Evolutionary conservation across 1,140 invertebrate genomes (phyloP).

Genomic region (Lepidotrigona ventralis): DNA sequence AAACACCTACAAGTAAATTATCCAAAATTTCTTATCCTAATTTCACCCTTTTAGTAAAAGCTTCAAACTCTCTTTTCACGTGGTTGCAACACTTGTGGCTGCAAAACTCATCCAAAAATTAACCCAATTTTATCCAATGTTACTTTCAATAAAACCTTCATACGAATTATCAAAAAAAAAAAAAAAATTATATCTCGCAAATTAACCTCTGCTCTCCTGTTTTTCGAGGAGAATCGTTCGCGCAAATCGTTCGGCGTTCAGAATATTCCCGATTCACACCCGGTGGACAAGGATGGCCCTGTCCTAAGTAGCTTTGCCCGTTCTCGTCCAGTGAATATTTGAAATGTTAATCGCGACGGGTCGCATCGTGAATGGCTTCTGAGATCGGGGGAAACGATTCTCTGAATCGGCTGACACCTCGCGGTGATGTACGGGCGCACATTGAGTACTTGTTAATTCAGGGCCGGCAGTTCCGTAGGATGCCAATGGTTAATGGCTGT

Average conservation of each 20-base stretch:
- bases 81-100: too few species aligned
- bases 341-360: constrained; percentile 64
- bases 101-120: too few species aligned
- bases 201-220: too few species aligned
- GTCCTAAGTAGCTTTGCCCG: constrained; percentile 30
- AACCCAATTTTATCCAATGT: too few species aligned
- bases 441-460: constrained; percentile 78
- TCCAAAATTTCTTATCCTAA: too few species aligned
- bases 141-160: too few species aligned
- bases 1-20: too few species aligned
- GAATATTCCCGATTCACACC: constrained; percentile 4
- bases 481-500: constrained; percentile 73
- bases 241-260: not conserved
- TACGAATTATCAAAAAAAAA: too few species aligned
- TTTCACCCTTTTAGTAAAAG: too few species aligned
- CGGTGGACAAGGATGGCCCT: not conserved
- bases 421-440: constrained; percentile 75
- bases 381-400: constrained; percentile 76
- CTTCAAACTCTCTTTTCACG: too few species aligned
- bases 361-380: constrained; percentile 68
- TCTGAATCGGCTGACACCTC: constrained; percentile 75
- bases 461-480: constrained; percentile 74
- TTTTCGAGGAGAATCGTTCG: not conserved
- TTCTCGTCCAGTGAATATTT: constrained; percentile 57
- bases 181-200: too few species aligned